Base-by-base conservation (phyloP, 2,797 vertebrate species). In the Mormyrops boulengeri region DNA sequence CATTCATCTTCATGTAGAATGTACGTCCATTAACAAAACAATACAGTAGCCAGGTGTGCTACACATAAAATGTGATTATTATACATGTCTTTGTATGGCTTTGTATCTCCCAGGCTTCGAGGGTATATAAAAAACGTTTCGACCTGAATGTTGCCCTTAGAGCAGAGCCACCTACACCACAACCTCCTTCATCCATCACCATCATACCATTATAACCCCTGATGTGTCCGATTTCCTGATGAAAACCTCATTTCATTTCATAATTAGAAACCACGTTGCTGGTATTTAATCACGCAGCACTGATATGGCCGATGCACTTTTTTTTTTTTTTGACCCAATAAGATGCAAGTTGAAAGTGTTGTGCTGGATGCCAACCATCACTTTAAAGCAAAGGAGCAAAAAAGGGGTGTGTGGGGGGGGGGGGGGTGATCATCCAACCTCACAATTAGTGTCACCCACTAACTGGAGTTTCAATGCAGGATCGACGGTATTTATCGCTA, bases 211-310 rank as follows among this genome's bases (percentile, higher is more conserved):
- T 9, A 38, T 57, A 85, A 17, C 38, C 55, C 57, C 41, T 22
- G 41, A 88, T 66, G 38, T 52, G 62, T 88, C 69, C 44, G 88
- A 88, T 38, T 80, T 77, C n/a, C 30, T 14, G 62, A 77, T 88
- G 49, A 88, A 52, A n/a, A 77, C 14, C 60, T 41, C 22, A 52
- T 38, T 62, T 9, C n/a, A 88, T 88, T 80, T 53, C 88, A n/a
- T 52, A 52, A 88, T 80, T 30, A 88, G n/a, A 34, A 17, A 52
- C 73, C n/a, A 44, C 3, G 41, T 85, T 89, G 52, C 80, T 17
- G 41, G 41, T 19, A 22, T 66, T 41, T 66, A 60, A 85, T 49
- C 22, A 62, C 26, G 38, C 53, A 62, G 53, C 19, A 44, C 30
- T n/a, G 52, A 44, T n/a, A 30, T 22, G 8, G 41, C 11, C 11